Conservation (phyloP, 2,113 vertebrate species). For the Puntigrus tetrazona region DNA sequence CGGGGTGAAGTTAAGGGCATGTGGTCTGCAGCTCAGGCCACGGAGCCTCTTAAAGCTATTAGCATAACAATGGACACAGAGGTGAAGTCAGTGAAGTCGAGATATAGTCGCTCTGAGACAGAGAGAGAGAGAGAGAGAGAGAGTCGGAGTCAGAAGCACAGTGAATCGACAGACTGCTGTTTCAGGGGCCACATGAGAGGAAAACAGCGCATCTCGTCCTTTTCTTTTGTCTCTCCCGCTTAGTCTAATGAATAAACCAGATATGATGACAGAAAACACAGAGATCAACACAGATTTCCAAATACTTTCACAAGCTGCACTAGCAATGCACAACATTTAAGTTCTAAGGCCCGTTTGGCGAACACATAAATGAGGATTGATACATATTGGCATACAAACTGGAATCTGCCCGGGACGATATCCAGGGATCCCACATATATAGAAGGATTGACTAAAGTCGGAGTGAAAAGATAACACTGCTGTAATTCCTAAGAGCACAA, state of each 20-base stretch:
- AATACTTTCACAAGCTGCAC: conserved; percentile 51
- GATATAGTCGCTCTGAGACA: conserved; percentile 40
- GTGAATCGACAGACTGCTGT: conserved; percentile 52
- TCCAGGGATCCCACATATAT: conserved; percentile 8
- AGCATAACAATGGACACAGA: conserved; percentile 65
- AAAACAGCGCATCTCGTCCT: conserved; percentile 1
- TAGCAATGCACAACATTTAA: conserved; percentile 47
- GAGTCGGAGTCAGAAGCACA: conserved; percentile 36
- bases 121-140: background rate
- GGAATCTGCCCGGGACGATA: background rate
- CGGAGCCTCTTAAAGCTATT: conserved; percentile 72
- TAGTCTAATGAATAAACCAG: conserved; percentile 9
- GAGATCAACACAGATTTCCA: conserved; percentile 30
- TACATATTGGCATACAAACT: conserved; percentile 39
- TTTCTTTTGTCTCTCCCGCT: conserved; percentile 6
- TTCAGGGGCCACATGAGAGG: background rate
- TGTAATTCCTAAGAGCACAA: conserved; percentile 43
- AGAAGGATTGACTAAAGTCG: background rate
- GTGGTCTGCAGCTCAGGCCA: conserved; percentile 54
- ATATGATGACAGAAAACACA: conserved; percentile 24
- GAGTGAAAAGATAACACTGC: conserved; percentile 38
- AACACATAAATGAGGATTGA: conserved; percentile 47
- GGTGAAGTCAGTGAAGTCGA: conserved; percentile 45
- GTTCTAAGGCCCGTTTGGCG: conserved; percentile 49
- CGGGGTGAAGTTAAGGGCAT: conserved; percentile 56